Evolutionary conservation across 2,113 vertebrate genomes (phyloP).

Genomic region (Gobius niger): DNA sequence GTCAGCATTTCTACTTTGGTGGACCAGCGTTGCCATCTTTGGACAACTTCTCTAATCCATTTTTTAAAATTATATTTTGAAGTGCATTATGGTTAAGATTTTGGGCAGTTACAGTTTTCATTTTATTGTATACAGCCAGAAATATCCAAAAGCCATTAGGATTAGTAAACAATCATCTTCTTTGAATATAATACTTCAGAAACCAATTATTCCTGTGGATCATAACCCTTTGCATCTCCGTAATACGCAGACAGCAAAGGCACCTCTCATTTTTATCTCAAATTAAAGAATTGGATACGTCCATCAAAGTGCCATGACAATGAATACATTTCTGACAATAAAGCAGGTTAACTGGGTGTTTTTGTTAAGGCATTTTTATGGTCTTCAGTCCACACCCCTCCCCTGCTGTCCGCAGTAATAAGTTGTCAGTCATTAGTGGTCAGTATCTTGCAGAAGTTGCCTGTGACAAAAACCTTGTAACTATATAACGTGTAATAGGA

Average conservation of each 20-base stretch:
- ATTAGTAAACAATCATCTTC: constrained; percentile 47
- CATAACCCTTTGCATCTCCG: constrained; percentile 32
- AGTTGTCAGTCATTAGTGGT: too few species aligned
- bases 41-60: not conserved
- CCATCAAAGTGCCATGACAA: constrained; percentile 43
- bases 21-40: too few species aligned
- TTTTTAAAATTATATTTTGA: constrained; percentile 1
- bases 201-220: constrained; percentile 26
- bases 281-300: constrained; percentile 33
- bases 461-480: too few species aligned
- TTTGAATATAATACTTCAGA: constrained; percentile 34
- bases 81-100: not conserved
- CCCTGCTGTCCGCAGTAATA: too few species aligned
- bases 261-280: constrained; percentile 27
- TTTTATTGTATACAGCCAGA: not conserved
- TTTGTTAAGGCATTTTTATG: constrained; percentile 48
- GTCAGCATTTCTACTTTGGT: too few species aligned
- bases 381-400: constrained; percentile 4
- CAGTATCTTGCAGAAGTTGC: too few species aligned
- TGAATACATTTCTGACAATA: constrained; percentile 52
- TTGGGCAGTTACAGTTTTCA: not conserved
- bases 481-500: too few species aligned
- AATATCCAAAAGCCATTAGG: constrained; percentile 51
- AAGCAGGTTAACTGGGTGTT: constrained; percentile 44
- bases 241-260: constrained; percentile 13